These are phyloP conservation scores for Pycnonotus jocosus DNA, from an alignment of 2,113 vertebrate species.

Conservation along the genomic window DNA sequence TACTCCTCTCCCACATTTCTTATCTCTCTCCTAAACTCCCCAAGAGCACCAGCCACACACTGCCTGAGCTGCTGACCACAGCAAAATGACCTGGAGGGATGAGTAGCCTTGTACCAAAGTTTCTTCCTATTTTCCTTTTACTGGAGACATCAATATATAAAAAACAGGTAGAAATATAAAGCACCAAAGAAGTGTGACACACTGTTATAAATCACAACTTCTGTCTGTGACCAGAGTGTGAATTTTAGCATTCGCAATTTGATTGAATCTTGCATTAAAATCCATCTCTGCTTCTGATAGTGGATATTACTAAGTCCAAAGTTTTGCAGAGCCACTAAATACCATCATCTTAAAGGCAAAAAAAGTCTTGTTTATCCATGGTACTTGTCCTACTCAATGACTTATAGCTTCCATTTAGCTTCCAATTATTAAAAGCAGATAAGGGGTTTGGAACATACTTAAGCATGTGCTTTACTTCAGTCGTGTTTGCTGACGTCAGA, in stretches of 20 bases:
- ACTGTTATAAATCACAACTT: background rate
- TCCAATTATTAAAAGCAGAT: conserved; percentile 32
- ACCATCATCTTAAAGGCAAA: background rate
- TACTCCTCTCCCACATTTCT: background rate
- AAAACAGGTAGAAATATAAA: background rate
- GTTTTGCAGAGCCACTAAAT: background rate
- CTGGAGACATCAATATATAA: background rate
- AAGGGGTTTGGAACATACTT: background rate
- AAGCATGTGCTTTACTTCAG: conserved; percentile 12
- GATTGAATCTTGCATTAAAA: background rate
- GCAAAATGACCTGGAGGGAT: background rate
- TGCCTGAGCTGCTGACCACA: background rate
- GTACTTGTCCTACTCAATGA: background rate
- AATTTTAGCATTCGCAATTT: background rate
- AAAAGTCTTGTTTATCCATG: background rate
- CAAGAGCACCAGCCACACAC: accelerated
- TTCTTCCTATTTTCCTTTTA: background rate
- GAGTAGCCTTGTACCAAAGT: background rate
- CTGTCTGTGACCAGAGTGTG: background rate
- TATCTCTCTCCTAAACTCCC: background rate
- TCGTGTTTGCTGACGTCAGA: background rate
- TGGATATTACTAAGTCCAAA: background rate
- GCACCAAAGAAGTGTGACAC: background rate
- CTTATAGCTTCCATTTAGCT: background rate
- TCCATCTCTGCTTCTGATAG: background rate